These are phyloP conservation scores for Megaustenia siamemsis DNA, from an alignment of 2,888 invertebrate species.

Conservation along the genomic window DNA sequence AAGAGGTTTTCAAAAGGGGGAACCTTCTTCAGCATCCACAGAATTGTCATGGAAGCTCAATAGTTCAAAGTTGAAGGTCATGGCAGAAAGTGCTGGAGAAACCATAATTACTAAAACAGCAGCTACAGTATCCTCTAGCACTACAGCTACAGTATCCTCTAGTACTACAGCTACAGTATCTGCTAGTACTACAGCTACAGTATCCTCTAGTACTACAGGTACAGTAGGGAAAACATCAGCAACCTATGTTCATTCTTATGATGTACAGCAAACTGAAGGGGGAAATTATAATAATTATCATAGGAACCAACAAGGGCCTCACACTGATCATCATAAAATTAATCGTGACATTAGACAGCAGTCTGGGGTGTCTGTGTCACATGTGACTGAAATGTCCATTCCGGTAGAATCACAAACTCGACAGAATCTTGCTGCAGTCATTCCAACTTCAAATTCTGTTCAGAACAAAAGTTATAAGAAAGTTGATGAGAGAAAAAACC, in stretches of 20 bases:
- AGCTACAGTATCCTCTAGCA: neutral
- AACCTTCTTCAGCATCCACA: neutral
- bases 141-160: neutral
- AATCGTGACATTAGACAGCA: neutral
- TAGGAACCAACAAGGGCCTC: too few species aligned
- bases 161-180: neutral
- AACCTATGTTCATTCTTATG: neutral
- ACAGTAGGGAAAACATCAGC: neutral
- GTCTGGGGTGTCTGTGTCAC: neutral
- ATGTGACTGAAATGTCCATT: neutral
- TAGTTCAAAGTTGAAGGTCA: neutral
- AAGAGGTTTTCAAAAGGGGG: neutral
- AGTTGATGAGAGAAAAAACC: constrained; percentile 13
- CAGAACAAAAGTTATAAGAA: neutral
- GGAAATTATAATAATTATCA: too few species aligned
- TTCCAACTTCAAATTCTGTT: neutral
- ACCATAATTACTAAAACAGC: neutral
- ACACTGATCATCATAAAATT: neutral
- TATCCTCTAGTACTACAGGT: constrained; percentile 1
- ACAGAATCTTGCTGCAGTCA: neutral
- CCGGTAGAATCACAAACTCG: neutral
- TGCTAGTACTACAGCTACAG: neutral
- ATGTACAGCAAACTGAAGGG: neutral
- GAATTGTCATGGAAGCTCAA: neutral
- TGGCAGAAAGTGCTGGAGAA: neutral